These are phyloP conservation scores for Melipona beecheii DNA, from an alignment of 2,888 invertebrate genomes.

Conservation along the genomic window DNA sequence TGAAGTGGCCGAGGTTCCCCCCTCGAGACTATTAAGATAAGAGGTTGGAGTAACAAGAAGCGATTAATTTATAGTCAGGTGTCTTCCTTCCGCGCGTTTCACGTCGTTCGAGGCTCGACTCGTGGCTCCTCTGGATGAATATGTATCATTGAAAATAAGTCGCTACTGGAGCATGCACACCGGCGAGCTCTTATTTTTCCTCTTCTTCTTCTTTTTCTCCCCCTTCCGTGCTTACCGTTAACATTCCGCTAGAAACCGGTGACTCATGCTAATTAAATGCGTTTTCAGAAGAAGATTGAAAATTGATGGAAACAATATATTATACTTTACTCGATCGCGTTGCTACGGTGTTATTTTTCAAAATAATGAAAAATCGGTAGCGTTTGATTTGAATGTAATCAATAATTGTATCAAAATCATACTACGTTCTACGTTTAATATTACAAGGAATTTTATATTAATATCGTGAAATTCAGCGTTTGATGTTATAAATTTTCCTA, in stretches of 20 bases:
- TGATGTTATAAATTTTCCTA: too few relatives aligned
- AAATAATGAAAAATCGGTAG: too few relatives aligned
- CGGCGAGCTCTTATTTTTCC: not conserved
- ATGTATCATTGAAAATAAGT: slow-evolving; percentile 54
- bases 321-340: slow-evolving; percentile 5
- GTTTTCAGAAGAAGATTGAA: slow-evolving; percentile 60
- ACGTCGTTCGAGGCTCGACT: not conserved
- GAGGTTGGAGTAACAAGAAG: slow-evolving; percentile 9
- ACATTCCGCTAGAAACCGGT: slow-evolving; percentile 68
- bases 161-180: slow-evolving; percentile 51
- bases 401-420: too few relatives aligned
- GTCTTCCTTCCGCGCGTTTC: slow-evolving; percentile 11
- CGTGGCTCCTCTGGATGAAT: not conserved
- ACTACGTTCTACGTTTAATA: too few relatives aligned
- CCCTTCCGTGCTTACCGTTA: slow-evolving; percentile 53
- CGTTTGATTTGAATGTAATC: too few relatives aligned
- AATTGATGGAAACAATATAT: slow-evolving; percentile 50
- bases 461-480: too few relatives aligned
- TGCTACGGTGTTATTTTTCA: not conserved
- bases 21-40: not conserved
- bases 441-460: too few relatives aligned
- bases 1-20: not conserved
- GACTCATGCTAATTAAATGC: slow-evolving; percentile 61
- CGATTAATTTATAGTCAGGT: slow-evolving; percentile 23
- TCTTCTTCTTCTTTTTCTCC: not conserved